Percentiles rank a stretch among this genome's conserved stretches.
These are phyloP conservation scores for Bos javanicus DNA, from an alignment of 2,113 vertebrate species.

Conservation along the genomic window DNA sequence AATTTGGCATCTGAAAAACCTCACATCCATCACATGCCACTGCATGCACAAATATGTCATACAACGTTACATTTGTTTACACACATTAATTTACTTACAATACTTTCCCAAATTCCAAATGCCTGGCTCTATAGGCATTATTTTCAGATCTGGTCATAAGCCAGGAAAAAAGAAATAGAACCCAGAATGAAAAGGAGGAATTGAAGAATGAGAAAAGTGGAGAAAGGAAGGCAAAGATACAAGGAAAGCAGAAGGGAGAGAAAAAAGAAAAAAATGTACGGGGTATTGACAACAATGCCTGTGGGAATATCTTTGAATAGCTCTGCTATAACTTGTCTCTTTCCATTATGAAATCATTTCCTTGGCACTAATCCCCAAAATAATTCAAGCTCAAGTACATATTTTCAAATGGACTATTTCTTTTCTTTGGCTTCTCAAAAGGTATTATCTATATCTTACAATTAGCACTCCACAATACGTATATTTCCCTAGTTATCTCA, in stretches of 20 bases:
- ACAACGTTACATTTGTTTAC: background rate
- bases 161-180: background rate
- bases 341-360: slow-evolving; percentile 30
- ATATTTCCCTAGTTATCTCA: background rate
- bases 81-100: background rate
- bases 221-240: background rate
- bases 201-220: background rate
- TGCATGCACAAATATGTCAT: background rate
- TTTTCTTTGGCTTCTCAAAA: background rate
- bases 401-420: background rate
- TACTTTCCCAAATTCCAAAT: background rate
- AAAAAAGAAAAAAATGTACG: background rate
- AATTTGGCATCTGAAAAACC: background rate
- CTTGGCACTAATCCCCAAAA: background rate
- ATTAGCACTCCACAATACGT: background rate
- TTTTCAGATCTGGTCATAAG: background rate
- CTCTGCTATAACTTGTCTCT: background rate
- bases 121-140: background rate
- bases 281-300: background rate
- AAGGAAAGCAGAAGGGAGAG: background rate
- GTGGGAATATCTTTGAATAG: background rate
- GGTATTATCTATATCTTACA: background rate
- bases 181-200: background rate
- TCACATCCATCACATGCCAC: background rate
- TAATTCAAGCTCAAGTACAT: background rate